Conservation (phyloP, 2,797 vertebrate species). For the Heterohyrax brucei region DNA sequence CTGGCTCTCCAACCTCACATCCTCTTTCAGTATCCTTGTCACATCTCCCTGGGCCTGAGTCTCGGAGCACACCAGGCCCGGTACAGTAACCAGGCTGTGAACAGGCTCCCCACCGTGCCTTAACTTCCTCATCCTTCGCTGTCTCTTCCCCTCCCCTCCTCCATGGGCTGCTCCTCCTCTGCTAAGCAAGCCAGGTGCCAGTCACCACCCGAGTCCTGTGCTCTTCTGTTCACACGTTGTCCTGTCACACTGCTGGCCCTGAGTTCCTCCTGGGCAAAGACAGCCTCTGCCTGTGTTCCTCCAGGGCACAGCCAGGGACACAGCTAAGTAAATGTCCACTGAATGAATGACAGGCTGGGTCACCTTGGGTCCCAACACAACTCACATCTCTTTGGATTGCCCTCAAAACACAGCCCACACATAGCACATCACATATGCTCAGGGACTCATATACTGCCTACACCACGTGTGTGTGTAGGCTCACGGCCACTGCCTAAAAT, state of each 20-base stretch:
- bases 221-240: not conserved
- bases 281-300: not conserved
- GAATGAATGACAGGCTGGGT: not conserved
- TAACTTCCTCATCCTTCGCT: not conserved
- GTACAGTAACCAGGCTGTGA: not conserved
- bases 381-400: not conserved
- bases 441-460: not conserved
- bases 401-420: not conserved
- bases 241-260: not conserved
- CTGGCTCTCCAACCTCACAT: not conserved
- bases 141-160: not conserved
- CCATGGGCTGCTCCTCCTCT: not conserved
- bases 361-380: not conserved
- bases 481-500: not conserved
- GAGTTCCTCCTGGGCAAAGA: not conserved
- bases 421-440: accelerated
- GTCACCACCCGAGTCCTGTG: not conserved
- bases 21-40: not conserved
- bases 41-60: not conserved
- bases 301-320: not conserved
- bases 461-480: not conserved
- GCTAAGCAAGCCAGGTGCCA: not conserved
- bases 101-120: not conserved
- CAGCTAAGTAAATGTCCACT: not conserved
- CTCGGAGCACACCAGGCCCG: not conserved